These are phyloP conservation scores for Lepeophtheirus salmonis DNA, from an alignment of 1,140 invertebrate species.

Conservation along the genomic window DNA sequence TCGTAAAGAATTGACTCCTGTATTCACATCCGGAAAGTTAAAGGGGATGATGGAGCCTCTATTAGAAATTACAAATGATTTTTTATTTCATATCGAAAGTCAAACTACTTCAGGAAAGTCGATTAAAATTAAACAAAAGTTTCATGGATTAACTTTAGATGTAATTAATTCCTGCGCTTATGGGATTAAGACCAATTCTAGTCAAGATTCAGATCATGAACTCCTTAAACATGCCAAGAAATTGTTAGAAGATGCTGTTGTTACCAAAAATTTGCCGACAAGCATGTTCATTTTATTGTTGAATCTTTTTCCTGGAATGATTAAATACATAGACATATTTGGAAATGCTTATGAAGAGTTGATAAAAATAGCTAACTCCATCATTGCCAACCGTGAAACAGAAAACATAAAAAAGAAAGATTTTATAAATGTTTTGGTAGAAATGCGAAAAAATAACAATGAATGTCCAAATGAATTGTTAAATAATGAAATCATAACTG, in stretches of 20 bases:
- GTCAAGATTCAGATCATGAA: not conserved
- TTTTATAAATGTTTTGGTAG: not conserved
- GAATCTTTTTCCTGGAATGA: not conserved
- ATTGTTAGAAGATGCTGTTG: not conserved
- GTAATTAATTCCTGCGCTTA: not conserved
- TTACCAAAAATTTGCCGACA: not conserved
- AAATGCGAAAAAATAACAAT: not conserved
- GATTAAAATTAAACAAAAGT: not conserved
- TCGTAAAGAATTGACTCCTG: constrained; percentile 4
- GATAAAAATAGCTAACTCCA: not conserved
- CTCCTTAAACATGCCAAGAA: constrained; percentile 1
- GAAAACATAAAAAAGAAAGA: not conserved
- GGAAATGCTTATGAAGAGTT: not conserved
- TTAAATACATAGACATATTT: not conserved
- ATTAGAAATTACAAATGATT: not conserved
- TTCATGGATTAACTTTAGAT: constrained; percentile 12
- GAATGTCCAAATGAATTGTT: not conserved
- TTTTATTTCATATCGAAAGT: not conserved
- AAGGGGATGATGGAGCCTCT: constrained; percentile 16
- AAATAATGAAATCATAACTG: not conserved
- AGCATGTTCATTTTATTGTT: not conserved
- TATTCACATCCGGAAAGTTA: constrained; percentile 16
- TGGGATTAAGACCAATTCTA: constrained; percentile 5
- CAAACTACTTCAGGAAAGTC: not conserved
- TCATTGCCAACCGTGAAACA: not conserved